Evolutionary conservation across 2,113 vertebrate genomes (phyloP).

Genomic region (Sakesphorus luctuosus): DNA sequence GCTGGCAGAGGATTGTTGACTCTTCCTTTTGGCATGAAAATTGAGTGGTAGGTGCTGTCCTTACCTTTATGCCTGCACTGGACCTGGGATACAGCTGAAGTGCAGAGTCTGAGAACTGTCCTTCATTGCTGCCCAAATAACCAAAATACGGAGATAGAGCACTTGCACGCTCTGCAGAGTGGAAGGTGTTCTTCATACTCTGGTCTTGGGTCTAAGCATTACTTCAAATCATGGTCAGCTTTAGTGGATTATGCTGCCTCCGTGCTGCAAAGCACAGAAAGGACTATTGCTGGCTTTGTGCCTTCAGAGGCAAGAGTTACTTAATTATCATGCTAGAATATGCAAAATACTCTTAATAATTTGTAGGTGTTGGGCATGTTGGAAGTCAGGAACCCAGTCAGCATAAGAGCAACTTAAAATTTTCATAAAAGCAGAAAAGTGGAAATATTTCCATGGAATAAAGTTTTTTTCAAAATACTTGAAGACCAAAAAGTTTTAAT

Average conservation of each 20-base stretch:
- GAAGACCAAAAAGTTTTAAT: not conserved
- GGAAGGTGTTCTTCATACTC: not conserved
- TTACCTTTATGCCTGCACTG: not conserved
- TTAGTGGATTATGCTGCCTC: not conserved
- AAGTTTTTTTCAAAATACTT: not conserved
- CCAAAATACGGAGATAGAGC: not conserved
- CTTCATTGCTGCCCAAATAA: not conserved
- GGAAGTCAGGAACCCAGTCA: not conserved
- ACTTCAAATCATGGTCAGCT: rapidly evolving
- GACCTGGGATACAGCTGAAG: not conserved
- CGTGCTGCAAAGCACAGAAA: not conserved
- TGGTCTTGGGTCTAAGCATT: not conserved
- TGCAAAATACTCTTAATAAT: not conserved
- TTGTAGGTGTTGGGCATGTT: not conserved
- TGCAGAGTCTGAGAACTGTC: not conserved
- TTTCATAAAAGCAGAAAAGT: not conserved
- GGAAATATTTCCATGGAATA: rapidly evolving
- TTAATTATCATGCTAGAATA: not conserved
- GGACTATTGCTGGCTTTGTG: not conserved
- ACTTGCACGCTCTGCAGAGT: rapidly evolving
- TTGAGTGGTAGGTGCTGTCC: not conserved
- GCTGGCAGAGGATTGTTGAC: not conserved
- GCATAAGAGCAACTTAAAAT: not conserved
- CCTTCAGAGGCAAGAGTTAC: not conserved
- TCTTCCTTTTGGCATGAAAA: not conserved